Percentiles rank a stretch among this genome's conserved stretches.
Conservation (phyloP, 1,140 invertebrate genomes). For the Lordiphosa clarofinis region DNA sequence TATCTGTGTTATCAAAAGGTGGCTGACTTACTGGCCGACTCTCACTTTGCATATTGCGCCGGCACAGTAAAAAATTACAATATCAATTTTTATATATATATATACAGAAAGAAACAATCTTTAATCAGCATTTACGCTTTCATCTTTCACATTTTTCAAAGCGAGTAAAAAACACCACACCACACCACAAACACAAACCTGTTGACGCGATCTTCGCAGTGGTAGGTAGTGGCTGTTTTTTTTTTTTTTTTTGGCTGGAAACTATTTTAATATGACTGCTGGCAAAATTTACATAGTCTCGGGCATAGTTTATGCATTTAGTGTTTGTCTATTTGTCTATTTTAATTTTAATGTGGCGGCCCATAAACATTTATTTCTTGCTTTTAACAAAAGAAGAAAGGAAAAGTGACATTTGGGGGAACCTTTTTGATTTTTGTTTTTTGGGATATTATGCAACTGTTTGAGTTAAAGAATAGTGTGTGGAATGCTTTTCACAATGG, state of each 20-base stretch:
- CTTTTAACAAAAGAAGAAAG: conserved; percentile 44
- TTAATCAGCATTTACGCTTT: conserved; percentile 62
- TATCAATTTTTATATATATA: conserved; percentile 38
- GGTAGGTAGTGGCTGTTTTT: conserved; percentile 9
- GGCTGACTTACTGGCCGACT: conserved; percentile 24
- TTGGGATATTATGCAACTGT: background rate
- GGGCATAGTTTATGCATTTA: conserved; percentile 36
- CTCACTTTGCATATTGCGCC: conserved; percentile 37
- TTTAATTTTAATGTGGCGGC: conserved; percentile 26
- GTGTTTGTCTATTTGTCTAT: conserved; percentile 41
- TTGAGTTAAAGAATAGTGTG: background rate
- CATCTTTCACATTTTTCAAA: conserved; percentile 55
- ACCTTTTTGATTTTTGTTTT: too few species aligned
- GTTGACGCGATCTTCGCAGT: conserved; percentile 14
- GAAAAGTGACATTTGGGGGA: conserved; percentile 36
- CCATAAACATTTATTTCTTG: conserved; percentile 23
- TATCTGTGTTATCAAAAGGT: conserved; percentile 41
- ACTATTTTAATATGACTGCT: conserved; percentile 42
- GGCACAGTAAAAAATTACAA: conserved; percentile 30
- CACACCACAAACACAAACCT: too few species aligned
- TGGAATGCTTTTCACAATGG: too few species aligned
- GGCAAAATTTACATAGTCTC: conserved; percentile 40
- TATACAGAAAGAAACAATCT: conserved; percentile 47
- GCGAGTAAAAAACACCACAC: conserved; percentile 25
- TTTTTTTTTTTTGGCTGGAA: conserved; percentile 12